phyloP scores from a whole-genome alignment of 2,113 vertebrate species.

The Nyctereutes procyonoides region DNA sequence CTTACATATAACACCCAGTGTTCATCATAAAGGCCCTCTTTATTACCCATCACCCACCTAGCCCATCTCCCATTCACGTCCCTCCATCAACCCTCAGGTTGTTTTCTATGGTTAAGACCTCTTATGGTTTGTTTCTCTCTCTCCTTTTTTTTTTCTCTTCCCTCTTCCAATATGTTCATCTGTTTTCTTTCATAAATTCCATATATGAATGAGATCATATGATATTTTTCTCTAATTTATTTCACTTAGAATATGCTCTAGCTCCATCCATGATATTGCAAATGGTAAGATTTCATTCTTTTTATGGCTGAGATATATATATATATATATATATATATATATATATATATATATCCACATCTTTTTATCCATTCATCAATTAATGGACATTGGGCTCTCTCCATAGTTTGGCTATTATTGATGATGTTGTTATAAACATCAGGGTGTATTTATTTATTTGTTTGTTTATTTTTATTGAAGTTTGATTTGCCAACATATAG shows the following conservation, averaged over 20 bases:
- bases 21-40: not conserved
- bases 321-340: too few relatives aligned
- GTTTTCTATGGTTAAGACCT: too few relatives aligned
- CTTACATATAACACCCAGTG: not conserved
- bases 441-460: not conserved
- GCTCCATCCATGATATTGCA: not conserved
- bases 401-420: not conserved
- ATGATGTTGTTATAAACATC: not conserved
- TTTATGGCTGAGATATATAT: too few relatives aligned
- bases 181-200: not conserved
- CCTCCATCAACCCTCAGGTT: not conserved
- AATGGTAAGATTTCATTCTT: not conserved
- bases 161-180: not conserved
- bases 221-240: not conserved
- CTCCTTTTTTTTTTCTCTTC: not conserved
- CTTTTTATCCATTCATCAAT: not conserved
- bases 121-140: too few relatives aligned
- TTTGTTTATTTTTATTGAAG: too few relatives aligned
- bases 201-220: not conserved
- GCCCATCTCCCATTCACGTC: not conserved
- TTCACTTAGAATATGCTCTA: not conserved
- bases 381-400: not conserved
- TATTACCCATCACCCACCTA: not conserved
- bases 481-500: too few relatives aligned
- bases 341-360: not conserved